Evolutionary conservation across 2,797 vertebrate genomes (phyloP), one percentile per base, ranked within the genome.

Genomic region (Parauchenoglanis ngamensis): DNA sequence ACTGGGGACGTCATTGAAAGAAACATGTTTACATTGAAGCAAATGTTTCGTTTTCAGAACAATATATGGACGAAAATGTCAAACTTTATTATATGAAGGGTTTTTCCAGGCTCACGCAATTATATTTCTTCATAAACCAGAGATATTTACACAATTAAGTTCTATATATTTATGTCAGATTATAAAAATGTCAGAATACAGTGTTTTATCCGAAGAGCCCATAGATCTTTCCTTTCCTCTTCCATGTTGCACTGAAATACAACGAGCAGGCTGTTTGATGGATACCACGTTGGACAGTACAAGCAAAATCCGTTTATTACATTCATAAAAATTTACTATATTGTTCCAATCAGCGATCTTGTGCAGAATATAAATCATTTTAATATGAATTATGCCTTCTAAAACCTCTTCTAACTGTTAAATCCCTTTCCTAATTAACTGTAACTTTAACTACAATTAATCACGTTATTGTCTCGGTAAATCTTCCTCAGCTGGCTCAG

Each of bases 401-500:
- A 57, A 79, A 79, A 79, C 77, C 52, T 25, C 21, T 25, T 59
- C 19, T 15, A 23, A 17, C 31, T 44, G 57, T 49, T 59, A 76
- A 85, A 63, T 23, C 72, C 57, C 35, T 76, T 49, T 23, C 4
- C 44, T 85, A 85, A 76, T 70, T 63, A 57, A 84, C 83, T 56
- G 15, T n/a, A 49, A 76, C 6, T 72, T n/a, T 44, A 73, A 44
- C 65, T 17, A 8, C 15, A 52, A 49, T 76, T 52, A 85, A 63
- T 85, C 72, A 63, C 2, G 2, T 44, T 85, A 76, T 63, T 61
- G 35, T 75, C 63, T 31, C 80, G 31, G 40, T 67, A 67, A 67
- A 67, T 49, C 80, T 67, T 46, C 10, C 40, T 17, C 59, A 49
- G 23, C 61, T 80, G 56, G 35, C 56, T 44, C 56, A 61, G 11